Evolutionary conservation across 2,888 invertebrate species (phyloP), one percentile per base, ranked within the genome.

Genomic region (Athalia rosae): DNA sequence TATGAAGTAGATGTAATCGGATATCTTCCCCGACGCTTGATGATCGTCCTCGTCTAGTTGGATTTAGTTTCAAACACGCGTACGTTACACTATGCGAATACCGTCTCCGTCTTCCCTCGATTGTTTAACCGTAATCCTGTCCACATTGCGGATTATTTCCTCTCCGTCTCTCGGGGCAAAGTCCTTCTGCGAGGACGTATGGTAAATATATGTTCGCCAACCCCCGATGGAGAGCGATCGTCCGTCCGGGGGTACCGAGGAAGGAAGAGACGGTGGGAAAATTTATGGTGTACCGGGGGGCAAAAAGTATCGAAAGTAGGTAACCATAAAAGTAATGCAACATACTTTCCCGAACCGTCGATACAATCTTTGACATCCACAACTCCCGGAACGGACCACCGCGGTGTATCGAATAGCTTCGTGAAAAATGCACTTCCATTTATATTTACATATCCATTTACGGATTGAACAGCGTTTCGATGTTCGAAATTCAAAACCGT

Each of bases 361-460:
- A 53, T 67, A 45, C 11, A 11, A 62, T 53, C 53, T 53, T 28
- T 53, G 53, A 67, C 67, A 67, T 28, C 28, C 9, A 58, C 50
- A 58, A 71, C 13, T 7, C 43, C 71, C 58, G 45, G 71, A 13
- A 43, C 13, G 61, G n/a, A n/a, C n/a, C n/a, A 28, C 11, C 41
- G n/a, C 7, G 7, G 41, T 48, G n/a, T 58, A 58, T 58, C 71
- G 71, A 58, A 71, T 58, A 45, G 43, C 5, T 58, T 9, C 45
- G 58, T 58, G 56, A 71, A 71, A 58, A 71, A 58, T 71, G 45
- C 45, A 58, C 15, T 71, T 58, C 71, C 56, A 71, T 71, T 71
- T 45, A 56, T 45, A 71, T 64, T 47, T 64, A 7, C 45, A 47
- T 67, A 67, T 67, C 67, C 67, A 67, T 67, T 67, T 53, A 50